Percentiles rank a stretch among this genome's conserved stretches.
phyloP scores from a whole-genome alignment of 1,140 invertebrate genomes.

The Andricus grossulariae region DNA sequence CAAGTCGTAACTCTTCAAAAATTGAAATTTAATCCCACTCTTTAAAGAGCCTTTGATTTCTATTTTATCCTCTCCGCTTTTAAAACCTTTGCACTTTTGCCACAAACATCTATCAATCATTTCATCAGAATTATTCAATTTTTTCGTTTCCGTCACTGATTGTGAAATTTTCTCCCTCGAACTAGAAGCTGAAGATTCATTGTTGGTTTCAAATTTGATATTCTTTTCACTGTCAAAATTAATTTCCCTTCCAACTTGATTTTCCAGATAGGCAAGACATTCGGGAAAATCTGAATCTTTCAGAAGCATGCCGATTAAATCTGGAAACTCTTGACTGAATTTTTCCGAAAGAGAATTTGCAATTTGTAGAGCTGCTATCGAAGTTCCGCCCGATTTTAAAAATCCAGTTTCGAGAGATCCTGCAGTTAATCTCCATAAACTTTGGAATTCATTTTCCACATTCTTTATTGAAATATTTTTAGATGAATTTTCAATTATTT shows the following conservation, averaged over 20 bases:
- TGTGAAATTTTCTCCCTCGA: no score
- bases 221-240: background rate
- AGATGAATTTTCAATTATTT: constrained; percentile 46
- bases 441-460: constrained; percentile 61
- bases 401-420: constrained; percentile 63
- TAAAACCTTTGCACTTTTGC: constrained; percentile 72
- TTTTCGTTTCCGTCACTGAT: background rate
- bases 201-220: no score
- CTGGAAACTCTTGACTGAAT: constrained; percentile 57
- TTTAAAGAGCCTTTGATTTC: constrained; percentile 2
- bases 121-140: background rate
- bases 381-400: constrained; percentile 75
- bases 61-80: constrained; percentile 14
- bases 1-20: constrained; percentile 76
- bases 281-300: constrained; percentile 58
- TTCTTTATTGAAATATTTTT: constrained; percentile 70
- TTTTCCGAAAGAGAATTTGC: constrained; percentile 61
- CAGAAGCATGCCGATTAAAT: constrained; percentile 65
- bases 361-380: constrained; percentile 72
- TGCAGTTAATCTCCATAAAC: constrained; percentile 65
- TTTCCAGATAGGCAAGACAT: constrained; percentile 52
- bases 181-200: no score
- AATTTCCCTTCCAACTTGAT: constrained; percentile 35
- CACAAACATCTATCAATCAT: constrained; percentile 49
- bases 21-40: constrained; percentile 41